phyloP scores from a whole-genome alignment of 2,888 invertebrate genomes.

The Eucriotettix oculatus region DNA sequence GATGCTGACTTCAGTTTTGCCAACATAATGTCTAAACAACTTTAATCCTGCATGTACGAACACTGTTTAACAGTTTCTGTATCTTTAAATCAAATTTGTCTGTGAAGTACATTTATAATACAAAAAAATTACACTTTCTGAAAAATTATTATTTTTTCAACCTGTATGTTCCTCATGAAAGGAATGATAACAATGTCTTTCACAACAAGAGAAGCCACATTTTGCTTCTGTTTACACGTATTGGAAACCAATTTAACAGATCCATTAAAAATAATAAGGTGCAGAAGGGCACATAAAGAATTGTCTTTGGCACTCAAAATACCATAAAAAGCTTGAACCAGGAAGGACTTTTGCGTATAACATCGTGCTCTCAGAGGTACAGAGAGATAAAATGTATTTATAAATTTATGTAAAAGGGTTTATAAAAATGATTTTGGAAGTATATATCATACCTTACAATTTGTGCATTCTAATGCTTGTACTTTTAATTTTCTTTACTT shows the following conservation, averaged over 20 bases:
- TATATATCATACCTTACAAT: neutral
- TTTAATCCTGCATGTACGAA: neutral
- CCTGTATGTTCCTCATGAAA: neutral
- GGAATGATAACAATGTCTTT: too few relatives aligned
- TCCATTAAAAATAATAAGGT: neutral
- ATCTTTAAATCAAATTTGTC: neutral
- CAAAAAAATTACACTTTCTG: neutral
- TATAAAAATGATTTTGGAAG: neutral
- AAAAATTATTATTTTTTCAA: neutral
- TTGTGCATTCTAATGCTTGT: neutral
- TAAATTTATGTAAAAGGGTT: neutral
- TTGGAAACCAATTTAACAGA: too few relatives aligned
- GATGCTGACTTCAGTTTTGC: neutral
- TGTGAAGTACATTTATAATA: neutral
- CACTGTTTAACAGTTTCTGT: neutral
- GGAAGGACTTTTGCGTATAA: constrained; percentile 1
- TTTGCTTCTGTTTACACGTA: neutral
- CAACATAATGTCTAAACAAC: neutral
- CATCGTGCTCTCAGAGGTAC: neutral
- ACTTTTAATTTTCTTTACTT: neutral
- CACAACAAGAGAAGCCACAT: neutral
- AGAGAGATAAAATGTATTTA: too few relatives aligned
- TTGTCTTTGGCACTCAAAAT: constrained; percentile 13
- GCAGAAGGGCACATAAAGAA: constrained; percentile 7
- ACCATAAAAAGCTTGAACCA: constrained; percentile 10